Percentiles rank a stretch among this genome's conserved stretches.
These are phyloP conservation scores for Rhinolophus sinicus DNA, from an alignment of 2,113 vertebrate genomes.

Conservation along the genomic window DNA sequence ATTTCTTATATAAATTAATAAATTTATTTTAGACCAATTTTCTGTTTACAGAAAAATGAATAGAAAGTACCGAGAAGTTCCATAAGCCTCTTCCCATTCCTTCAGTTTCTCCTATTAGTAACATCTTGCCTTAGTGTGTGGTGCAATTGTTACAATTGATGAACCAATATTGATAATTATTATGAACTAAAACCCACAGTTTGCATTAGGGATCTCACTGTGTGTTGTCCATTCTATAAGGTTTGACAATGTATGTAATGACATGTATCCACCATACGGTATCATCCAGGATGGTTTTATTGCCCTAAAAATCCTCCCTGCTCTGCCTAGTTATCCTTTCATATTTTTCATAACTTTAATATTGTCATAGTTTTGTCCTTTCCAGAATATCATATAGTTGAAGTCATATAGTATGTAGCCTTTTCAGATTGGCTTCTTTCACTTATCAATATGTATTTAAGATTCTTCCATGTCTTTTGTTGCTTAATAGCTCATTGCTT, in stretches of 20 bases:
- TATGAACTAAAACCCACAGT: background rate
- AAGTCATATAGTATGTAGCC: background rate
- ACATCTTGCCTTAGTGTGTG: background rate
- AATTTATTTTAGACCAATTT: background rate
- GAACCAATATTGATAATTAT: background rate
- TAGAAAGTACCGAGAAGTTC: background rate
- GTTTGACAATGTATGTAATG: background rate
- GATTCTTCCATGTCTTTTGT: background rate
- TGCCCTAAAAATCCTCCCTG: background rate
- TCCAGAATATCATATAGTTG: background rate
- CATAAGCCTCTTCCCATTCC: background rate
- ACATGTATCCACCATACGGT: background rate
- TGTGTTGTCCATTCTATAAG: background rate
- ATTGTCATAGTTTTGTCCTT: background rate
- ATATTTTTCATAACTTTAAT: background rate
- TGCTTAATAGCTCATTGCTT: background rate
- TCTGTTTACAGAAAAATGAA: background rate
- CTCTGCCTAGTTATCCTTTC: background rate
- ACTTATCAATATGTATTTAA: background rate
- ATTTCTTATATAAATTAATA: background rate
- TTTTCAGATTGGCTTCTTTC: background rate
- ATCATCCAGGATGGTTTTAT: background rate
- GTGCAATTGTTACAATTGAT: background rate
- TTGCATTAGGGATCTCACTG: background rate
- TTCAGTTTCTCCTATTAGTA: background rate